Percentiles rank a stretch among this genome's conserved stretches.
Conservation (phyloP, 1,140 invertebrate genomes). For the Pinna nobilis region DNA sequence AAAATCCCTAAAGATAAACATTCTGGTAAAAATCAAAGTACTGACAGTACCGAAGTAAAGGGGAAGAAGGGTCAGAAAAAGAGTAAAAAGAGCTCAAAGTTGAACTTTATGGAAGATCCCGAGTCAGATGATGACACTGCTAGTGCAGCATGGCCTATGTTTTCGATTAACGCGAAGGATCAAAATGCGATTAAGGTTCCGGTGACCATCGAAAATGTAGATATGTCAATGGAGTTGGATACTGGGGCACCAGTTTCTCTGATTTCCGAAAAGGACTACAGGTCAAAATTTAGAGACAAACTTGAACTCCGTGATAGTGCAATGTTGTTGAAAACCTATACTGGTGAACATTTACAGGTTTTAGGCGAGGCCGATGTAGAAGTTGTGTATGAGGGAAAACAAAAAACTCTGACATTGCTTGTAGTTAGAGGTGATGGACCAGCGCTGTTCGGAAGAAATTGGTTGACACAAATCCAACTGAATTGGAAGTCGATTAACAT, state of each 20-base stretch:
- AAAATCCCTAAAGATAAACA: neutral
- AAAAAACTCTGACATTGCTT: neutral
- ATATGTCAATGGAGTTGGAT: neutral
- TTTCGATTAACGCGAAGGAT: too few relatives aligned
- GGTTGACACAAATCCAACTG: neutral
- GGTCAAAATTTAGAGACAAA: neutral
- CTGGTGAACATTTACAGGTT: slow-evolving; percentile 12
- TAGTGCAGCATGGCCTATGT: slow-evolving; percentile 59
- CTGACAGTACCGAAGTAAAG: too few relatives aligned
- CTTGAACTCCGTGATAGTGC: neutral
- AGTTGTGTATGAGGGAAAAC: slow-evolving; percentile 7
- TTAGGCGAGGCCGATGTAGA: neutral
- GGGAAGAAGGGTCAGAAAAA: too few relatives aligned
- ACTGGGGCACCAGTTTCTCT: neutral
- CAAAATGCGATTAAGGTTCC: too few relatives aligned
- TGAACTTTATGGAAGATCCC: neutral
- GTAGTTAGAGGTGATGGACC: neutral
- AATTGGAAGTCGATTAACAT: neutral
- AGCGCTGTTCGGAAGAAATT: slow-evolving; percentile 7
- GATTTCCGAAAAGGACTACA: neutral
- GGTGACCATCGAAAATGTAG: neutral
- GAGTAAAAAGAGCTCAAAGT: slow-evolving; percentile 4
- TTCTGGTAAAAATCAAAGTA: too few relatives aligned
- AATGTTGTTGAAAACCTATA: slow-evolving; percentile 35
- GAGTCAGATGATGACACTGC: slow-evolving; percentile 57